phyloP scores from a whole-genome alignment of 2,797 vertebrate genomes.

The Micropoecilia bifurca region DNA sequence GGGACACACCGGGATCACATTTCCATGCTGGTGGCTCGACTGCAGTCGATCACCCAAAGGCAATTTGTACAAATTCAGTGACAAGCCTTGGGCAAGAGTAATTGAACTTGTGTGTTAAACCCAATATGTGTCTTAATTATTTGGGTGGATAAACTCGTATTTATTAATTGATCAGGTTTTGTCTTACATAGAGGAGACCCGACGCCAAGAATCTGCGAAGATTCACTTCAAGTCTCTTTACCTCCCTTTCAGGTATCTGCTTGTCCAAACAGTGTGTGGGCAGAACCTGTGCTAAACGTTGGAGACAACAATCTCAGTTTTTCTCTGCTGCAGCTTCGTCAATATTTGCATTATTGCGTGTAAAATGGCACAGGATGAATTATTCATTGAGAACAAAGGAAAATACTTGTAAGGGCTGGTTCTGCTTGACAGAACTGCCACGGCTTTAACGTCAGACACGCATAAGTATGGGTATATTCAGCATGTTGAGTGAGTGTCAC shows the following conservation, averaged over 20 bases:
- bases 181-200: neutral
- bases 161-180: neutral
- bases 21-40: constrained; percentile 39
- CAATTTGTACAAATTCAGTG: constrained; percentile 54
- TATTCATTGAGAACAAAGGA: constrained; percentile 65
- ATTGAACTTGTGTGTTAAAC: constrained; percentile 25
- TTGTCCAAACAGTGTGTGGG: constrained; percentile 29
- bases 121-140: neutral
- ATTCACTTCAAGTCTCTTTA: neutral
- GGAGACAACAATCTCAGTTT: constrained; percentile 27
- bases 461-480: constrained; percentile 7
- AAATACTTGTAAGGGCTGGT: constrained; percentile 50
- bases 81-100: constrained; percentile 37
- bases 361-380: constrained; percentile 59
- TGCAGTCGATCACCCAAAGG: constrained; percentile 28
- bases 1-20: constrained; percentile 40
- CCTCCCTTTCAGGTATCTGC: neutral
- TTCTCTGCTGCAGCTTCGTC: constrained; percentile 54
- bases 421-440: constrained; percentile 50
- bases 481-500: constrained; percentile 24
- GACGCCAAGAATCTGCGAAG: neutral
- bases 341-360: constrained; percentile 66
- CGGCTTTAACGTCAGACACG: constrained; percentile 19
- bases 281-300: constrained; percentile 36
- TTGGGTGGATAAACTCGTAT: neutral